Conservation (phyloP, 2,797 vertebrate species). For the Chrosomus eos region DNA sequence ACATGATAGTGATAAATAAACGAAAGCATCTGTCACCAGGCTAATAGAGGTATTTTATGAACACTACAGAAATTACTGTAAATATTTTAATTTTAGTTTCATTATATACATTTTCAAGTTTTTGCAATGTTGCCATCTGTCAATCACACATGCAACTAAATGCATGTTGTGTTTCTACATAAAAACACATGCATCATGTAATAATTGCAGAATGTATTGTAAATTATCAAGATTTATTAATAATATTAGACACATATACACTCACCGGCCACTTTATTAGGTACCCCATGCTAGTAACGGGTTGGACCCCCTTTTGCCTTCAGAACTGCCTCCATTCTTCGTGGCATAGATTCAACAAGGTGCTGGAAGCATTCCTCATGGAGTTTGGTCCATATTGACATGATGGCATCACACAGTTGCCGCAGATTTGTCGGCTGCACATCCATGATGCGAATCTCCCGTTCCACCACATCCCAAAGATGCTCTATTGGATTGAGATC, state of each 20-base stretch:
- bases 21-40: background rate
- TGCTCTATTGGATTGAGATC: background rate
- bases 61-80: background rate
- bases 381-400: no score
- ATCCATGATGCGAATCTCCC: conserved; percentile 64
- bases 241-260: background rate
- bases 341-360: no score
- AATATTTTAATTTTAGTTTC: background rate
- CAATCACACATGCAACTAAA: background rate
- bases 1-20: background rate
- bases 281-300: no score
- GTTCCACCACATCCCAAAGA: conserved; percentile 58
- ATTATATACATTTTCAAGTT: background rate
- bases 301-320: no score
- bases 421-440: conserved; percentile 67
- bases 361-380: no score
- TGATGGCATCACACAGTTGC: no score
- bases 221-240: background rate
- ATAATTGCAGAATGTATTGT: background rate
- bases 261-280: no score
- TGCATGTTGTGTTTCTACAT: background rate
- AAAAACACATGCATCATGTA: background rate
- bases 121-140: background rate
- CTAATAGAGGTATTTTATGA: background rate
- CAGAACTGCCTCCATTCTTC: no score